Evolutionary conservation across 1,140 invertebrate genomes (phyloP).

Genomic region (Cataglyphis hispanica): DNA sequence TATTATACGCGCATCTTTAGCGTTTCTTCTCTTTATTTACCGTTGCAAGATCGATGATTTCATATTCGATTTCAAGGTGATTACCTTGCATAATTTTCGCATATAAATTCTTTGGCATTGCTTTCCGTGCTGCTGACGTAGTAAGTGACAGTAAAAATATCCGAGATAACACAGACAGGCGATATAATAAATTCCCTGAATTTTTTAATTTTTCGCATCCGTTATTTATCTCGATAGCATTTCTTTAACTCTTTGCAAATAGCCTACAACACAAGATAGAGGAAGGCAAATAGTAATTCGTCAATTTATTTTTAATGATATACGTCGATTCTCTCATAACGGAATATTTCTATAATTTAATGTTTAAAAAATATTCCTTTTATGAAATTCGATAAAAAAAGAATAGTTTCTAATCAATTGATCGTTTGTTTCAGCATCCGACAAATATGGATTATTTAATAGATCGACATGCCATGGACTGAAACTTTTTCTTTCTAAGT

Average conservation of each 20-base stretch:
- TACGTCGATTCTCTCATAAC: neutral
- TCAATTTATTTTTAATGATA: neutral
- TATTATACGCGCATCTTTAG: neutral
- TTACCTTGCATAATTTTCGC: conserved; percentile 22
- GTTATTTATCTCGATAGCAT: too few species aligned
- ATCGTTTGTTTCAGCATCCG: neutral
- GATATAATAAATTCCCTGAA: neutral
- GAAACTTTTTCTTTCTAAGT: neutral
- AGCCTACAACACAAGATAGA: neutral
- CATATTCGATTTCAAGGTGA: conserved; percentile 32
- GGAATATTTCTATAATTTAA: neutral
- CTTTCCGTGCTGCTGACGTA: neutral
- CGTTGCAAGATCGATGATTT: neutral
- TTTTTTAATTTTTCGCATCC: neutral
- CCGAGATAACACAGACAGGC: neutral
- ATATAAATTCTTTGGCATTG: conserved; percentile 15
- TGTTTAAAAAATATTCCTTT: neutral
- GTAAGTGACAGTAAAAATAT: conserved; percentile 9
- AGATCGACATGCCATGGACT: neutral
- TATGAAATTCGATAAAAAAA: neutral
- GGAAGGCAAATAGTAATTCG: neutral
- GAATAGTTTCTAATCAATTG: neutral
- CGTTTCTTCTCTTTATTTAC: neutral
- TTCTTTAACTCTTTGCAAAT: neutral
- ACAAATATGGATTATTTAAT: neutral